Conservation (phyloP, 2,888 invertebrate genomes). For the Trachelus troglodyta region DNA sequence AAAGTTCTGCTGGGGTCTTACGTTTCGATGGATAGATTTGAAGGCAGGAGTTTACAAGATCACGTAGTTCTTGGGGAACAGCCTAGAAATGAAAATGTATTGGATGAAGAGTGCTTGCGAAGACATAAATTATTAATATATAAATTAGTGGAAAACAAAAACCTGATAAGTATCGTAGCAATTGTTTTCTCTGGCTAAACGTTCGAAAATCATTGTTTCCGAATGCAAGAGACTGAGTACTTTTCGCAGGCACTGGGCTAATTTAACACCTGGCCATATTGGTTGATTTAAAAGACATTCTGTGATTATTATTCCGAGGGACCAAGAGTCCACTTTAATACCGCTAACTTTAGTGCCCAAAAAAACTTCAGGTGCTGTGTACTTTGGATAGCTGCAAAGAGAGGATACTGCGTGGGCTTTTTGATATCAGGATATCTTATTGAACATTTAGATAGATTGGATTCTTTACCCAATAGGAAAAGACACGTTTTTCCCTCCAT, state of each 20-base stretch:
- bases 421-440: background rate
- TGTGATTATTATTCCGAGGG: conserved; percentile 88
- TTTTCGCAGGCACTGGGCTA: conserved; percentile 80
- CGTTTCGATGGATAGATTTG: conserved; percentile 75
- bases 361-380: conserved; percentile 86
- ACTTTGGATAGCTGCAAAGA: conserved; percentile 76
- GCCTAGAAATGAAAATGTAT: conserved; percentile 60
- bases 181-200: conserved; percentile 84
- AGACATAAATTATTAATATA: conserved; percentile 17
- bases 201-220: conserved; percentile 72
- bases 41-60: conserved; percentile 78
- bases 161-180: conserved; percentile 76
- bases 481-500: conserved; percentile 84
- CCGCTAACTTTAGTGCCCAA: conserved; percentile 74
- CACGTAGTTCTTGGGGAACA: conserved; percentile 71
- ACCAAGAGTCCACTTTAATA: conserved; percentile 92
- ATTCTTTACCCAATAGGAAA: conserved; percentile 85
- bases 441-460: background rate
- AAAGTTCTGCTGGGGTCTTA: conserved; percentile 73
- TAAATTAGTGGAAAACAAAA: conserved; percentile 14
- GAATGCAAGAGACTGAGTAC: conserved; percentile 79
- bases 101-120: conserved; percentile 23
- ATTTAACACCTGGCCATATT: conserved; percentile 80
- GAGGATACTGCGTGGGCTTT: conserved; percentile 6
- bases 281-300: conserved; percentile 80